These are phyloP conservation scores for Actenoides lindsayi DNA, from an alignment of 2,113 vertebrate species.

Conservation along the genomic window DNA sequence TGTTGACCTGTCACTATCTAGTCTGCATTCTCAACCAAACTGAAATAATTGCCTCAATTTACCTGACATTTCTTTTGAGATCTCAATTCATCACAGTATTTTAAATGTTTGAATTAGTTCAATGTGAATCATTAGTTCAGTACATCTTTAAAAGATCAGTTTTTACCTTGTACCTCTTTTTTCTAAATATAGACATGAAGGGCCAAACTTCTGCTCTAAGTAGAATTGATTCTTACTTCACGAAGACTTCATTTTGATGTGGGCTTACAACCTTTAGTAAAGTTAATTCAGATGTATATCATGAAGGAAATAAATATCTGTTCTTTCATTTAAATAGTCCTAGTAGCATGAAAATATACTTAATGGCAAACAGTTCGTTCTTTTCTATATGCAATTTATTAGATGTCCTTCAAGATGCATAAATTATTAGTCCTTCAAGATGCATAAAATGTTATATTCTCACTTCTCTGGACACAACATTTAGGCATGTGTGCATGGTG, in stretches of 20 bases:
- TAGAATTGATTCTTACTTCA: background rate
- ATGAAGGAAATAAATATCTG: background rate
- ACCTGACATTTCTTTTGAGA: background rate
- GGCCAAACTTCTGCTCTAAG: background rate
- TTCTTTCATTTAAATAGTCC: background rate
- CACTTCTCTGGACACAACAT: background rate
- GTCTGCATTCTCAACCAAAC: background rate
- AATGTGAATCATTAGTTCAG: background rate
- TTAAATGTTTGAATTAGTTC: background rate
- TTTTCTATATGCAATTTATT: background rate
- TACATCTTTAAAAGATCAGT: background rate
- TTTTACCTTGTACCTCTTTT: background rate
- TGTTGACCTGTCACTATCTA: constrained; percentile 22
- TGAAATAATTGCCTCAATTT: constrained; percentile 44
- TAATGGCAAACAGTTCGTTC: background rate
- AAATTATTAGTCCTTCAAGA: background rate
- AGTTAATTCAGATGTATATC: background rate
- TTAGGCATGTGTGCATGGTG: background rate
- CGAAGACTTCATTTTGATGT: background rate
- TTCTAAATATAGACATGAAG: background rate
- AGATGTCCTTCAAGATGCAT: background rate
- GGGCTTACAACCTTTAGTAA: background rate
- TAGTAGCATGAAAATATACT: background rate
- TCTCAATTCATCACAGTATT: background rate
- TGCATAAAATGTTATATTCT: background rate